Evolutionary conservation across 2,113 vertebrate genomes (phyloP).

Genomic region (Crocuta crocuta): DNA sequence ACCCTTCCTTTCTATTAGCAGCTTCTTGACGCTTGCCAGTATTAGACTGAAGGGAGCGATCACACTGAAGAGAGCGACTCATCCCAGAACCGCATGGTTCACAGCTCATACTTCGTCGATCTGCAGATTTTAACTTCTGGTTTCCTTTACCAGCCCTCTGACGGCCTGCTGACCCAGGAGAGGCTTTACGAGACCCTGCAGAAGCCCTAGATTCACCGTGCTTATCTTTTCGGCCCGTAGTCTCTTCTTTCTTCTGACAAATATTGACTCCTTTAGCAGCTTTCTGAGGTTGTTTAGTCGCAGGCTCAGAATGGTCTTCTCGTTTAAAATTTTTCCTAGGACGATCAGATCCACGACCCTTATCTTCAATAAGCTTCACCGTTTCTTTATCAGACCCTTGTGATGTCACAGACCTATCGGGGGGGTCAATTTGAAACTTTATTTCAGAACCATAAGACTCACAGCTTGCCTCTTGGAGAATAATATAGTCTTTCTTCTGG

Average conservation of each 20-base stretch:
- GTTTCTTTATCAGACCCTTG: constrained; percentile 82
- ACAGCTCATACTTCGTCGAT: constrained; percentile 81
- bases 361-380: constrained; percentile 85
- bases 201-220: constrained; percentile 86
- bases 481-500: constrained; percentile 88
- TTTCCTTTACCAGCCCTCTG: constrained; percentile 81
- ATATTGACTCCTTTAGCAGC: constrained; percentile 79
- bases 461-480: constrained; percentile 83
- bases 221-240: constrained; percentile 86
- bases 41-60: constrained; percentile 67
- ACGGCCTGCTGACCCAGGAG: constrained; percentile 79
- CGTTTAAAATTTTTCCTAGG: constrained; percentile 79
- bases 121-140: constrained; percentile 86
- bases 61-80: background rate
- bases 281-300: constrained; percentile 75
- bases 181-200: constrained; percentile 85
- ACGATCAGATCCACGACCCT: constrained; percentile 81
- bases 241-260: constrained; percentile 83
- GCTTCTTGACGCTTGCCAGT: constrained; percentile 74
- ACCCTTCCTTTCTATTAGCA: constrained; percentile 81
- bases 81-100: constrained; percentile 80
- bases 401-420: constrained; percentile 78
- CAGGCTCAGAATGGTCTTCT: constrained; percentile 68
- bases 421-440: constrained; percentile 37
- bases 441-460: constrained; percentile 84